Evolutionary conservation across 2,888 invertebrate genomes (phyloP).

Genomic region (Aricia artaxerxes): DNA sequence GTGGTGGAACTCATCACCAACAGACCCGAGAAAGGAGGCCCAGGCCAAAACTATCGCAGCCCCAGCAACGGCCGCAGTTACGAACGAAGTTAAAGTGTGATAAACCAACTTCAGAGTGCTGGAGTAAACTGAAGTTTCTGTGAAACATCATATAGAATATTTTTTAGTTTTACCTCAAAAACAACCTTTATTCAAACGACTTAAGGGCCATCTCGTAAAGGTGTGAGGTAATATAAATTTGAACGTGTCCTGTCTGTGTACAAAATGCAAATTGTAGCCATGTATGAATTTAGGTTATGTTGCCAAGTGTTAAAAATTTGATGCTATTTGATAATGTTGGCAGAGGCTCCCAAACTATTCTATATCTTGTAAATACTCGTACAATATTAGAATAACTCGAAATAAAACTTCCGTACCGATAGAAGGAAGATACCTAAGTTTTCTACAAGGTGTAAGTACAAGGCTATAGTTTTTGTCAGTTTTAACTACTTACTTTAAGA

Average conservation of each 20-base stretch:
- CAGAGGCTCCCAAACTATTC: background rate
- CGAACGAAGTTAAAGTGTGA: slow-evolving; percentile 60
- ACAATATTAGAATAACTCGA: background rate
- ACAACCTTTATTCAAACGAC: background rate
- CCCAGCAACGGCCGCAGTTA: slow-evolving; percentile 51
- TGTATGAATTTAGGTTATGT: background rate
- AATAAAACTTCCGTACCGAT: background rate
- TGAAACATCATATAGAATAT: background rate
- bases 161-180: background rate
- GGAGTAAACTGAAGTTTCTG: background rate
- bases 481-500: background rate
- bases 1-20: slow-evolving; percentile 84
- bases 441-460: background rate
- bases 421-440: background rate
- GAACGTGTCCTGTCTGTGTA: background rate
- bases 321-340: background rate
- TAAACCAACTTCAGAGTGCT: slow-evolving; percentile 17
- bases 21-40: slow-evolving; percentile 61
- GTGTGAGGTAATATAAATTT: background rate
- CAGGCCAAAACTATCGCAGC: slow-evolving; percentile 51
- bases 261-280: background rate
- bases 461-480: slow-evolving; percentile 5
- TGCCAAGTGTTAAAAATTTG: background rate
- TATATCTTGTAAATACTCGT: background rate
- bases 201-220: background rate